Percentiles rank a stretch among this genome's conserved stretches.
Evolutionary conservation across 2,797 vertebrate species (phyloP).

Genomic region (Sebastes trivittatus): DNA sequence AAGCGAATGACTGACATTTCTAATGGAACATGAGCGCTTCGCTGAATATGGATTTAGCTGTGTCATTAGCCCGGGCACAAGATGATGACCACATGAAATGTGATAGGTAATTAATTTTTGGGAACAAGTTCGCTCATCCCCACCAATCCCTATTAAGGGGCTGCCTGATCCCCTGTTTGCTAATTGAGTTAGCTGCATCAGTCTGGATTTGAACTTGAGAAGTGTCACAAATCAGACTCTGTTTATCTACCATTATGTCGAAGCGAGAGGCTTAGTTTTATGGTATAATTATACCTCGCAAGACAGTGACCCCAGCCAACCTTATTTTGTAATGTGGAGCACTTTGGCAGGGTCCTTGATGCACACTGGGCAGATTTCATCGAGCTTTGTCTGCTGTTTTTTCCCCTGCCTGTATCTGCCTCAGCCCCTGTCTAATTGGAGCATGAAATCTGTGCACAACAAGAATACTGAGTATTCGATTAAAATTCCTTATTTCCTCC

Average conservation of each 20-base stretch:
- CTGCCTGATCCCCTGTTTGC: conserved; percentile 70
- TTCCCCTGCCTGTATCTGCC: conserved; percentile 30
- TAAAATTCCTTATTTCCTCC: conserved; percentile 54
- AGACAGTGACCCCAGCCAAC: conserved; percentile 69
- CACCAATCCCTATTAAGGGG: conserved; percentile 75
- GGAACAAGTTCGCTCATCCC: conserved; percentile 76
- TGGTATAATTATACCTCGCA: conserved; percentile 81
- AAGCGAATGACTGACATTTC: conserved; percentile 72
- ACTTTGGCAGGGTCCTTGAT: conserved; percentile 56
- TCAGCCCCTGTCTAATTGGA: conserved; percentile 60
- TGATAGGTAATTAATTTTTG: conserved; percentile 80
- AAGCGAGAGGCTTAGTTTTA: conserved; percentile 74
- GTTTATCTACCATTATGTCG: conserved; percentile 80
- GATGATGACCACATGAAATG: conserved; percentile 76
- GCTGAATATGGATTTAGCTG: conserved; percentile 69
- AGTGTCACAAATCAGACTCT: conserved; percentile 72
- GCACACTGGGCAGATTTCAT: conserved; percentile 58
- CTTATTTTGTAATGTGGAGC: conserved; percentile 63
- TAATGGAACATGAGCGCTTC: conserved; percentile 68
- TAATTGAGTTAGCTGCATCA: conserved; percentile 81
- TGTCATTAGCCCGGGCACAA: conserved; percentile 42
- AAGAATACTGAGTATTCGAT: conserved; percentile 55
- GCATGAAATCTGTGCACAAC: conserved; percentile 60
- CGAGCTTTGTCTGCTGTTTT: conserved; percentile 48
- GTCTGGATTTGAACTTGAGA: conserved; percentile 80